Percentiles rank a stretch among this genome's conserved stretches.
Conservation (phyloP, 2,888 invertebrate genomes). For the Argyresthia goedartella region DNA sequence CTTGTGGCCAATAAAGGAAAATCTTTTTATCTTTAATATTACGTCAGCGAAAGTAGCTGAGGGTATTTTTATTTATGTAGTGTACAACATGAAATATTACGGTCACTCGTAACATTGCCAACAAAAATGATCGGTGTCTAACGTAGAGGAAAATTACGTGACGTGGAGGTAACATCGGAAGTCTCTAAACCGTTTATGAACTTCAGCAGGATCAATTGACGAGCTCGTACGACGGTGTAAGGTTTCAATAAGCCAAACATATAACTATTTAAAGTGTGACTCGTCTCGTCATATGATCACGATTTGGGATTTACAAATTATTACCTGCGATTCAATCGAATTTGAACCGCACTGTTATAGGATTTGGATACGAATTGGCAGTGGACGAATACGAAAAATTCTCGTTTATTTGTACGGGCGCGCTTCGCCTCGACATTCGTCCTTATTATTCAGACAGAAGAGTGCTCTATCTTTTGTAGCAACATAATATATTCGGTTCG, state of each 20-base stretch:
- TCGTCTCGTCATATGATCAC: conserved; percentile 49
- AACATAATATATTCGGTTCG: conserved; percentile 65
- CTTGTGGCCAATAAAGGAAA: conserved; percentile 31
- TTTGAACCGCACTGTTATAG: conserved; percentile 26
- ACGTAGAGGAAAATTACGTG: background rate
- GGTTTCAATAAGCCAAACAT: conserved; percentile 61
- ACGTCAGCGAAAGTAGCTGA: background rate
- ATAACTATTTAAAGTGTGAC: conserved; percentile 45
- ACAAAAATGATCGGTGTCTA: background rate
- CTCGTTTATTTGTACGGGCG: conserved; percentile 46
- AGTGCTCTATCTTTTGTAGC: conserved; percentile 43
- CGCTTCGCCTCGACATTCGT: conserved; percentile 32
- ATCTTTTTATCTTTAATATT: background rate
- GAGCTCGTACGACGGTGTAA: conserved; percentile 53
- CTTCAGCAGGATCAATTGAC: conserved; percentile 44
- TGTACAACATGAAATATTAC: background rate
- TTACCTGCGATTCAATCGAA: conserved; percentile 14
- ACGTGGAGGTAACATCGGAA: conserved; percentile 19
- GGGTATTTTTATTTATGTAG: background rate
- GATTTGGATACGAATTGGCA: conserved; percentile 34
- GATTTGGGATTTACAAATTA: conserved; percentile 52
- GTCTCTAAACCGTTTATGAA: conserved; percentile 33
- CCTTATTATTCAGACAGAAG: conserved; percentile 33
- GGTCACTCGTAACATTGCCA: background rate
- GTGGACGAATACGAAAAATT: conserved; percentile 25